phyloP scores from a whole-genome alignment of 2,797 vertebrate genomes.

The Sebastes diploproa region DNA sequence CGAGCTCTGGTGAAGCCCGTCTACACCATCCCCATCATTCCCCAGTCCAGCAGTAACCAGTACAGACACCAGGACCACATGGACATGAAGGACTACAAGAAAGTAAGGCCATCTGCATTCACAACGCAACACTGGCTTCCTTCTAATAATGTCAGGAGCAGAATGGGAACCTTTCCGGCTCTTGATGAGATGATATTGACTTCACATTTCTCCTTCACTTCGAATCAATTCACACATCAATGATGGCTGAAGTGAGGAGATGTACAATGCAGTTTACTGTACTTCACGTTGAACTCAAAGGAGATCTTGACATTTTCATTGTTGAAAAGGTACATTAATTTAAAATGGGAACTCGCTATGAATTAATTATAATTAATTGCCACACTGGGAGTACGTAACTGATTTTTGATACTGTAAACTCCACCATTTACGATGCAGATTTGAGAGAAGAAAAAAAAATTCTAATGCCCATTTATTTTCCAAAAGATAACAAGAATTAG shows the following conservation, averaged over 20 bases:
- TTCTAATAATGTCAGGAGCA: background rate
- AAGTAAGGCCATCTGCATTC: conserved; percentile 62
- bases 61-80: conserved; percentile 94
- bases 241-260: background rate
- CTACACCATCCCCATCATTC: conserved; percentile 94
- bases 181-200: background rate
- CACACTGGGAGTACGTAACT: background rate
- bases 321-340: background rate
- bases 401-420: background rate
- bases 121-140: background rate
- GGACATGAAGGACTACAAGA: conserved; percentile 97
- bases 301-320: background rate
- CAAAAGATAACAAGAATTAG: background rate
- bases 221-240: conserved; percentile 5
- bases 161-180: background rate
- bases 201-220: conserved; percentile 12
- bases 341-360: background rate
- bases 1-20: conserved; percentile 93
- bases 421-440: background rate
- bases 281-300: background rate
- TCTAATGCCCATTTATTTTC: background rate
- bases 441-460: background rate
- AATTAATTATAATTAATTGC: background rate
- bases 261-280: background rate
- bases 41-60: conserved; percentile 90